Evolutionary conservation across 1,140 invertebrate species (phyloP).

Genomic region (Delia radicum): DNA sequence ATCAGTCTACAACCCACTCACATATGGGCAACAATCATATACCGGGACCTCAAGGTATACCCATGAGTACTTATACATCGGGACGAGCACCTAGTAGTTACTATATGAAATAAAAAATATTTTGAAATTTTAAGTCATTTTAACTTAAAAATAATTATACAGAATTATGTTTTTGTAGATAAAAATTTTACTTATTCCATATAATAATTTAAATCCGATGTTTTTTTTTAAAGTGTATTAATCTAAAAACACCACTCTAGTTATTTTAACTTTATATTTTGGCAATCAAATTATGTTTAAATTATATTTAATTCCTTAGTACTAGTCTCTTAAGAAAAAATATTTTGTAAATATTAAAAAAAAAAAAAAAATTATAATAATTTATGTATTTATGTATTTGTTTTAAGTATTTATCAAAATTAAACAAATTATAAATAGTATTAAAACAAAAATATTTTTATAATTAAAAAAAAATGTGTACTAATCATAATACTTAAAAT

Average conservation of each 20-base stretch:
- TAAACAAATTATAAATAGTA: neutral
- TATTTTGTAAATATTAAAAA: slow-evolving; percentile 10
- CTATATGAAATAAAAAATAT: slow-evolving; percentile 47
- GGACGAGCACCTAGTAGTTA: slow-evolving; percentile 56
- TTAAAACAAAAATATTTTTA: neutral
- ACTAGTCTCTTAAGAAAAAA: slow-evolving; percentile 7
- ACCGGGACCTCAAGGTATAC: slow-evolving; percentile 64
- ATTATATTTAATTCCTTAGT: neutral
- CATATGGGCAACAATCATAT: slow-evolving; percentile 53
- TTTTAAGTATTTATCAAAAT: neutral
- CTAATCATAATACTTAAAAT: slow-evolving; percentile 5
- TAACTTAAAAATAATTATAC: neutral
- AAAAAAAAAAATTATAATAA: neutral
- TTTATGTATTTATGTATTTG: neutral
- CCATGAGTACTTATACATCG: slow-evolving; percentile 68
- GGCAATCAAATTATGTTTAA: neutral
- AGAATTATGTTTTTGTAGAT: neutral
- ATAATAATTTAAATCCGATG: neutral
- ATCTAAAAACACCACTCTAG: neutral
- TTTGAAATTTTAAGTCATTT: neutral
- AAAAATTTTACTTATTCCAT: neutral
- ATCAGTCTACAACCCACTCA: slow-evolving; percentile 43
- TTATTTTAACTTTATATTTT: neutral
- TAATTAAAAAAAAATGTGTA: neutral
- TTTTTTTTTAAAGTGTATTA: neutral